Percentiles rank a stretch among this genome's conserved stretches.
Evolutionary conservation across 2,113 vertebrate genomes (phyloP).

Genomic region (Corythornis madagascariensis): DNA sequence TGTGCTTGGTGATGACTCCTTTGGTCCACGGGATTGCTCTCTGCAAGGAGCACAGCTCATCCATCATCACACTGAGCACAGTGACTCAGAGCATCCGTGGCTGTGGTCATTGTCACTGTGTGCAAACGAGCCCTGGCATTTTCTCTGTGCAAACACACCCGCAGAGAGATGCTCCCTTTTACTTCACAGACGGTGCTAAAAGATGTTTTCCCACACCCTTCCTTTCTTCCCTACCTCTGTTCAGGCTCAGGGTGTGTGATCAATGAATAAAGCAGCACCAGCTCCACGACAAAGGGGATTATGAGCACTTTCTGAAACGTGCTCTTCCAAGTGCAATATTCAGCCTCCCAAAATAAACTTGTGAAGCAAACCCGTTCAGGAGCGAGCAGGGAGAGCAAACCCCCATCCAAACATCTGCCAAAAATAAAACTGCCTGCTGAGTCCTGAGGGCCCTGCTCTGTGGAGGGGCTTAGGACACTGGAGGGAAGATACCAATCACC

Average conservation of each 20-base stretch:
- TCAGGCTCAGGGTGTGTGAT: not conserved
- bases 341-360: not conserved
- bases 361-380: not conserved
- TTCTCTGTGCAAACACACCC: not conserved
- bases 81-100: not conserved
- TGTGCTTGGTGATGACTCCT: not conserved
- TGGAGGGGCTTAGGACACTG: not conserved
- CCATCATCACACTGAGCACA: fast-evolving
- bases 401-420: not conserved
- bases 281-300: not conserved
- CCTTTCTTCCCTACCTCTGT: not conserved
- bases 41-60: not conserved
- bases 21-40: not conserved
- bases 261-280: not conserved
- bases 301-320: not conserved
- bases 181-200: not conserved
- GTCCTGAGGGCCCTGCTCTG: not conserved
- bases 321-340: not conserved
- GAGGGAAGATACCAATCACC: not conserved
- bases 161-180: not conserved
- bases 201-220: not conserved
- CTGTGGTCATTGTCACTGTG: not conserved
- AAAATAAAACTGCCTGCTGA: not conserved
- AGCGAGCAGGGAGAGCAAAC: not conserved
- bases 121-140: not conserved